Percentiles rank a stretch among this genome's conserved stretches.
Conservation (phyloP, 2,113 vertebrate species). For the Stegastes partitus region DNA sequence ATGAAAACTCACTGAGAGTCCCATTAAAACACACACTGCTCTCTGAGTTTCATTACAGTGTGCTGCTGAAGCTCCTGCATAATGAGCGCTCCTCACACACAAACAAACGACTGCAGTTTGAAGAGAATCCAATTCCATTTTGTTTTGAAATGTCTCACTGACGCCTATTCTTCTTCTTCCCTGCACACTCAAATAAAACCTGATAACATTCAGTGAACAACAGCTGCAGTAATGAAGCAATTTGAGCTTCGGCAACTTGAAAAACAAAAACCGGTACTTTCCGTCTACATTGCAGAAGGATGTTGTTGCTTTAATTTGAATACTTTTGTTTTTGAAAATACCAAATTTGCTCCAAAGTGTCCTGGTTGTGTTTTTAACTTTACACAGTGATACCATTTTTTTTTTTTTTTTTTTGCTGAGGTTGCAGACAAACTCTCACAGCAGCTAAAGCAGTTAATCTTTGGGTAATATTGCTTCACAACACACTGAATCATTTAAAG, state of each 20-base stretch:
- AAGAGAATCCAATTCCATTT: constrained; percentile 28
- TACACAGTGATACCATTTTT: not conserved
- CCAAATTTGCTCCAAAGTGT: too few relatives aligned
- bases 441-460: constrained; percentile 13
- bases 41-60: constrained; percentile 1
- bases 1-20: not conserved
- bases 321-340: not conserved
- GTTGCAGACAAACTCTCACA: not conserved
- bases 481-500: constrained; percentile 3
- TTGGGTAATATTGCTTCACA: constrained; percentile 6
- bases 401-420: constrained; percentile 1
- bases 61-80: not conserved
- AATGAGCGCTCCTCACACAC: constrained; percentile 4
- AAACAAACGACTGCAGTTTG: constrained; percentile 10
- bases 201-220: not conserved
- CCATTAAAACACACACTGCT: not conserved
- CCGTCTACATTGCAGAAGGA: too few relatives aligned
- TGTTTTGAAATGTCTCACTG: constrained; percentile 11
- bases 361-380: too few relatives aligned
- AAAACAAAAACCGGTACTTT: not conserved
- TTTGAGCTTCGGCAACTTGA: not conserved
- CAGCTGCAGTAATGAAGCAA: not conserved
- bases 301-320: not conserved
- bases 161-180: constrained; percentile 7
- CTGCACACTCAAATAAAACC: not conserved